Conservation (phyloP, 2,888 invertebrate species). For the Dasysyrphus albostriatus region DNA sequence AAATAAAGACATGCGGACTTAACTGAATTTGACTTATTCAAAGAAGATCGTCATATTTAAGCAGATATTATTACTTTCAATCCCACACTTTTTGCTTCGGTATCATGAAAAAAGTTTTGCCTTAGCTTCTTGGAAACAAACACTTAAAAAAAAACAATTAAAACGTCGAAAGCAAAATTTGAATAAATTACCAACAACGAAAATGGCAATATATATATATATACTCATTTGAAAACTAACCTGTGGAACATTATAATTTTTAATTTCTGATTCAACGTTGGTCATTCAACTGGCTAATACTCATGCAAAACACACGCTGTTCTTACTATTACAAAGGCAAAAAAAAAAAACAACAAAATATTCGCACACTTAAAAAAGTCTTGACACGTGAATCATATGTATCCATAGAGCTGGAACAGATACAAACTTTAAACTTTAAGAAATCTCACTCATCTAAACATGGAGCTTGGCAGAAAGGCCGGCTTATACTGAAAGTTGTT, state of each 20-base stretch:
- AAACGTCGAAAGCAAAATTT: not conserved
- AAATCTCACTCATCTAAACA: slow-evolving; percentile 55
- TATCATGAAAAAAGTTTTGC: not conserved
- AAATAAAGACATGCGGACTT: too few species aligned
- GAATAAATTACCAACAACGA: not conserved
- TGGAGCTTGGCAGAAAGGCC: slow-evolving; percentile 40
- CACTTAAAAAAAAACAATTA: not conserved
- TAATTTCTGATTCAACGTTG: slow-evolving; percentile 33
- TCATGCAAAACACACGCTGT: not conserved
- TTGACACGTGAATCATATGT: slow-evolving; percentile 35
- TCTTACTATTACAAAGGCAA: not conserved
- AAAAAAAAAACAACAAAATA: not conserved
- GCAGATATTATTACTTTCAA: not conserved
- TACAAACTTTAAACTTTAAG: slow-evolving; percentile 46
- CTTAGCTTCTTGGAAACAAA: not conserved
- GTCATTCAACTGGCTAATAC: slow-evolving; percentile 61
- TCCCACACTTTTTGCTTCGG: not conserved
- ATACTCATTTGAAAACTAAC: slow-evolving; percentile 16
- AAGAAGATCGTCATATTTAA: not conserved
- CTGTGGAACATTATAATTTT: slow-evolving; percentile 17
- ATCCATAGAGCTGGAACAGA: slow-evolving; percentile 35
- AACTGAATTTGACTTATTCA: not conserved
- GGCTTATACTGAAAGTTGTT: slow-evolving; percentile 59
- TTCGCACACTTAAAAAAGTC: not conserved
- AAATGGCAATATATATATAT: not conserved